phyloP scores from a whole-genome alignment of 2,797 vertebrate species.

The Emydoidea blandingii region DNA sequence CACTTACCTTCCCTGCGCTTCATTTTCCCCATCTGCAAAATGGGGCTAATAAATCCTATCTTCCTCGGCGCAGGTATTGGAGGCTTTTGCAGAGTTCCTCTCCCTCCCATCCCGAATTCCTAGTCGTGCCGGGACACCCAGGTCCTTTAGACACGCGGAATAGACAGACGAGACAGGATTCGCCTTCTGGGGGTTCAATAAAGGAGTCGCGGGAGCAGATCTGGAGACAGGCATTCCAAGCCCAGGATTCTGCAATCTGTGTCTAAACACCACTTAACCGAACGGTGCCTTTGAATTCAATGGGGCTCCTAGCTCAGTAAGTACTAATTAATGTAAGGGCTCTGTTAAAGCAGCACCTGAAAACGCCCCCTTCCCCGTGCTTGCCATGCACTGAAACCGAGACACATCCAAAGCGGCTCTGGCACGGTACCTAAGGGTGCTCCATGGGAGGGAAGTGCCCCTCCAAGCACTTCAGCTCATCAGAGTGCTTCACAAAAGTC shows the following conservation, averaged over 20 bases:
- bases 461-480: not conserved
- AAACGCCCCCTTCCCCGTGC: fast-evolving
- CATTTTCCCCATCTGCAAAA: not conserved
- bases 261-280: not conserved
- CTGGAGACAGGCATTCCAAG: not conserved
- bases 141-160: not conserved
- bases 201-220: not conserved
- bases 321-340: not conserved
- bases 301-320: not conserved
- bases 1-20: not conserved
- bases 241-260: not conserved
- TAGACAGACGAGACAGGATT: not conserved
- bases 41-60: not conserved
- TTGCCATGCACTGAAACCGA: not conserved
- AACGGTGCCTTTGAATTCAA: not conserved
- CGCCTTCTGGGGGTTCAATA: not conserved
- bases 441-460: fast-evolving
- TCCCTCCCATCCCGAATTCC: not conserved
- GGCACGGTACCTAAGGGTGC: not conserved
- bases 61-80: not conserved
- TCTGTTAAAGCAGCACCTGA: not conserved
- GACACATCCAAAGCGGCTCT: not conserved
- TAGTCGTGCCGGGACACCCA: not conserved
- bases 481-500: not conserved
- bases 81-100: not conserved